phyloP scores from a whole-genome alignment of 1,140 invertebrate genomes.

The Hylaeus anthracinus region DNA sequence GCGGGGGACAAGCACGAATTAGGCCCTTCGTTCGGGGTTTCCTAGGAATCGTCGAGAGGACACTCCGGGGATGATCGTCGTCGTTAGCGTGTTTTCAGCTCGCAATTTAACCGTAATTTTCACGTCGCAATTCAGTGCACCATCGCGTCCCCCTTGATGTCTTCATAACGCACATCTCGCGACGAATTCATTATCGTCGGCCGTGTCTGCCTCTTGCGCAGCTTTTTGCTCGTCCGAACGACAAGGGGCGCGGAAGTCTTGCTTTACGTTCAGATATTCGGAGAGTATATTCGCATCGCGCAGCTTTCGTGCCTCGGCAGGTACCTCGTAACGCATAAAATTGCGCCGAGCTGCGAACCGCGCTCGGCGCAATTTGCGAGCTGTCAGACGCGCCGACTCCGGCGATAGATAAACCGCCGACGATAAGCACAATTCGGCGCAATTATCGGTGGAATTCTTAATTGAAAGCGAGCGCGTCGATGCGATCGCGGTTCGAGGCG shows the following conservation, averaged over 20 bases:
- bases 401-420: neutral
- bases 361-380: too few relatives aligned
- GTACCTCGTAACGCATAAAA: too few relatives aligned
- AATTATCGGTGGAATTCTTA: constrained; percentile 25
- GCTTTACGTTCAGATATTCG: too few relatives aligned
- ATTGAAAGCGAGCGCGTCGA: constrained; percentile 19
- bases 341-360: too few relatives aligned
- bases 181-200: constrained; percentile 39
- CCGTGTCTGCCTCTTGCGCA: neutral
- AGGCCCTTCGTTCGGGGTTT: constrained; percentile 31
- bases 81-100: constrained; percentile 53
- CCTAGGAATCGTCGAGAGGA: constrained; percentile 8
- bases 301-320: too few relatives aligned
- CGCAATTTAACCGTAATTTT: constrained; percentile 54
- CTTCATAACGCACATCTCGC: constrained; percentile 42
- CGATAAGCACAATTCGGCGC: constrained; percentile 4
- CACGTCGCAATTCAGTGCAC: constrained; percentile 53
- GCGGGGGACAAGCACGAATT: constrained; percentile 44
- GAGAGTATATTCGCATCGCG: too few relatives aligned
- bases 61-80: constrained; percentile 27
- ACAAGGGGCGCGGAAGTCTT: too few relatives aligned
- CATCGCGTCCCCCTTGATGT: constrained; percentile 43
- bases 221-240: too few relatives aligned
- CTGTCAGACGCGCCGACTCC: too few relatives aligned
- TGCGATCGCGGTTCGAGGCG: neutral